Conservation (phyloP, 2,797 vertebrate species). For the Clarias fuscus region DNA sequence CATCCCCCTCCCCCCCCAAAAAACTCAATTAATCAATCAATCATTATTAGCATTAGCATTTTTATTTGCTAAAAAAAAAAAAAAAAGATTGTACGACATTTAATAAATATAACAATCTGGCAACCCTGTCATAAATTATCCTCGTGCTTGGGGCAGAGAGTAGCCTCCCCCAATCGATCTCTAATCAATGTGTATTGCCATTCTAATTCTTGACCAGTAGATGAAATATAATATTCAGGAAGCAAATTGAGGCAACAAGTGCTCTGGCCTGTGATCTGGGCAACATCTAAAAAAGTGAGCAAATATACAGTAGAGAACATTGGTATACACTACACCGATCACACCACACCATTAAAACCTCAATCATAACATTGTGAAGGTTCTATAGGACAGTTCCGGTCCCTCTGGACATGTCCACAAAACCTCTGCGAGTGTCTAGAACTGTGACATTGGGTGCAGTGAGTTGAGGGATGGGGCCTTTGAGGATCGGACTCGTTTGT, state of each 20-base stretch:
- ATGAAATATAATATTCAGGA: not conserved
- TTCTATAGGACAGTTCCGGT: too few relatives aligned
- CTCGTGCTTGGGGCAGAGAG: too few relatives aligned
- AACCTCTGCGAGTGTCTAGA: too few relatives aligned
- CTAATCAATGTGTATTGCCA: not conserved
- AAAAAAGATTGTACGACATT: not conserved
- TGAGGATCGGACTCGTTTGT: too few relatives aligned
- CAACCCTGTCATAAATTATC: not conserved
- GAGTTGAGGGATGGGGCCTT: too few relatives aligned
- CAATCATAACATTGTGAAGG: too few relatives aligned
- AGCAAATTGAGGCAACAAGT: not conserved
- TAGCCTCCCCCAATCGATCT: not conserved
- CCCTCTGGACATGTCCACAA: too few relatives aligned
- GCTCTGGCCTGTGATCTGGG: not conserved
- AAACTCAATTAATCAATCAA: too few relatives aligned
- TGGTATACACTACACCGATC: too few relatives aligned
- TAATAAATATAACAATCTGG: not conserved
- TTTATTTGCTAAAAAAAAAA: not conserved
- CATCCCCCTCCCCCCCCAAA: too few relatives aligned
- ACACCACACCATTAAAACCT: too few relatives aligned
- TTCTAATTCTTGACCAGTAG: not conserved
- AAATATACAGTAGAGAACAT: not conserved
- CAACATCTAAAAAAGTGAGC: not conserved
- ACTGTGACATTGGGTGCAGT: too few relatives aligned
- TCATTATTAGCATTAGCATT: not conserved